Percentiles rank a stretch among this genome's conserved stretches.
Conservation (phyloP, 2,797 vertebrate species). For the Lagodon rhomboides region DNA sequence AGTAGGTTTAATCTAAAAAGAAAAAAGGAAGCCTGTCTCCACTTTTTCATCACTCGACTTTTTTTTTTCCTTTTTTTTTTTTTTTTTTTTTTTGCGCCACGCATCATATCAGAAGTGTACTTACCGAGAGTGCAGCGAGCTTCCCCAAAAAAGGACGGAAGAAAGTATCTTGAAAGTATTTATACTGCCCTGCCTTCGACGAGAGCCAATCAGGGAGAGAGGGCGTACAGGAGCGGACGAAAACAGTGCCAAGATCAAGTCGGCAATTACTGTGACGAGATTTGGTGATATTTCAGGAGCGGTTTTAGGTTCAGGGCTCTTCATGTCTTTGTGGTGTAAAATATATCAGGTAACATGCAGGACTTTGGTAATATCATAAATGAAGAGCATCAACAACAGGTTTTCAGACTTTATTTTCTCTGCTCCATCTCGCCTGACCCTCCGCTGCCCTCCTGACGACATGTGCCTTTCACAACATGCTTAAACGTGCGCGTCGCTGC, state of each 20-base stretch:
- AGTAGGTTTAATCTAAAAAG: not conserved
- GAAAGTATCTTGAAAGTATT: slow-evolving; percentile 52
- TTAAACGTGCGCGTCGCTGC: not conserved
- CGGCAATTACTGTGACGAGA: not conserved
- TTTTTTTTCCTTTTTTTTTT: too few relatives aligned
- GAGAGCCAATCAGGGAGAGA: slow-evolving; percentile 75
- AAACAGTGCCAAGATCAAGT: slow-evolving; percentile 46
- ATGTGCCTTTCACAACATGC: slow-evolving; percentile 11
- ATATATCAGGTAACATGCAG: not conserved
- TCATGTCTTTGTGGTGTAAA: not conserved
- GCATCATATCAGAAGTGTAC: slow-evolving; percentile 2
- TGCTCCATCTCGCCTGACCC: not conserved
- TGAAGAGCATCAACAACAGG: not conserved
- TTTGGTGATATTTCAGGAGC: slow-evolving; percentile 14
- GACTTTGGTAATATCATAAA: too few relatives aligned
- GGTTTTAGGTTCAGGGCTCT: not conserved
- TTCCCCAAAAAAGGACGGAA: slow-evolving; percentile 55
- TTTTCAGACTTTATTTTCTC: not conserved
- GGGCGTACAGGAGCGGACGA: slow-evolving; percentile 57
- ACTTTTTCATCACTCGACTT: not conserved
- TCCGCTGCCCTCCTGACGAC: not conserved
- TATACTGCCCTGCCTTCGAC: slow-evolving; percentile 81
- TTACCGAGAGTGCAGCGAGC: slow-evolving; percentile 31
- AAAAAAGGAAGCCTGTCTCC: fast-evolving
- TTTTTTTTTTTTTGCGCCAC: not conserved